Evolutionary conservation across 2,797 vertebrate genomes (phyloP).

Genomic region (Trichosurus vulpecula): DNA sequence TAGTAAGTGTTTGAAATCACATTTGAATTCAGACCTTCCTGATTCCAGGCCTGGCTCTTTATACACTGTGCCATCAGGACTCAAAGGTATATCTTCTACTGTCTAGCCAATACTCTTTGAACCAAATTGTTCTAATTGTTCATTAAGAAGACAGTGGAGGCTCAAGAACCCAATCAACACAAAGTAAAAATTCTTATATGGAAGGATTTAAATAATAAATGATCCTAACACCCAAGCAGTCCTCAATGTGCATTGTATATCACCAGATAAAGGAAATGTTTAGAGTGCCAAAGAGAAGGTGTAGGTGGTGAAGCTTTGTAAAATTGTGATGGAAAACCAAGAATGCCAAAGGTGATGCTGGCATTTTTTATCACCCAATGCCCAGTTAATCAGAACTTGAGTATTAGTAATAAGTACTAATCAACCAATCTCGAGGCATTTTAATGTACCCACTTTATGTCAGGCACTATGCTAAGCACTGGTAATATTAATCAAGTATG

Average conservation of each 20-base stretch:
- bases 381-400: neutral
- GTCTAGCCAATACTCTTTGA: neutral
- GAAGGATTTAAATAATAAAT: neutral
- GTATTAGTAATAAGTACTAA: neutral
- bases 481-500: neutral
- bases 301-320: neutral
- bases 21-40: neutral
- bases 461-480: neutral
- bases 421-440: neutral
- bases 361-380: neutral
- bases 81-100: neutral
- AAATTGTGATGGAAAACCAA: neutral
- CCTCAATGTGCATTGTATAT: neutral
- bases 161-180: neutral
- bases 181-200: neutral
- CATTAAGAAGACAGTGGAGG: neutral
- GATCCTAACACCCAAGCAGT: neutral
- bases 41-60: neutral
- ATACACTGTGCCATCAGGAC: neutral
- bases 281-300: neutral
- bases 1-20: neutral
- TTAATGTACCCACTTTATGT: neutral
- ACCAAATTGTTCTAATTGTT: neutral
- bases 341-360: neutral
- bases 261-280: neutral